Conservation (phyloP, 1,140 invertebrate genomes). For the Lethocerus indicus region DNA sequence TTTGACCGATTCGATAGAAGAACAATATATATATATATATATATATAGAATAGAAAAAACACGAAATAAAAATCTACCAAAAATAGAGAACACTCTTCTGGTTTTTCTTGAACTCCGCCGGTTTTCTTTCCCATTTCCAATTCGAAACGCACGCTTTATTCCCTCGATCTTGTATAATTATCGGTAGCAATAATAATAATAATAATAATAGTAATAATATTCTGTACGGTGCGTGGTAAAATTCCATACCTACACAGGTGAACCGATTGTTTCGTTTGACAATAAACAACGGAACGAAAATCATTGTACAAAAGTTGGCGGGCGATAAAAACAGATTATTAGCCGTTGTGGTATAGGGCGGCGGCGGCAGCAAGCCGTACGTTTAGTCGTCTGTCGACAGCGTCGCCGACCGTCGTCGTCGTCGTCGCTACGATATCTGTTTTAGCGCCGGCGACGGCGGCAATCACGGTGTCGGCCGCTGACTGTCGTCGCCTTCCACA, state of each 20-base stretch:
- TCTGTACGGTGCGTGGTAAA: constrained; percentile 7
- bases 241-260: constrained; percentile 7
- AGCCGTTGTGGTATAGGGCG: neutral
- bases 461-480: too few relatives aligned
- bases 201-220: neutral
- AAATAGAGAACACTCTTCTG: neutral
- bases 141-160: too few relatives aligned
- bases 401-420: neutral
- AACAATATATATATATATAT: too few relatives aligned
- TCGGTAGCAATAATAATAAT: too few relatives aligned
- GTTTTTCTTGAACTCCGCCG: neutral
- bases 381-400: neutral
- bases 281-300: neutral
- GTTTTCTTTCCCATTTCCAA: neutral
- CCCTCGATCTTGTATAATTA: too few relatives aligned
- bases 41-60: too few relatives aligned
- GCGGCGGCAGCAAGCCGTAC: neutral
- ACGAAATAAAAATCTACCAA: neutral
- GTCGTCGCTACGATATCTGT: neutral
- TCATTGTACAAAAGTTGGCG: neutral
- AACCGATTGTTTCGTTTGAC: constrained; percentile 1
- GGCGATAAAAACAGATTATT: neutral
- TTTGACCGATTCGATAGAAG: too few relatives aligned
- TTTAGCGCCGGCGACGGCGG: neutral
- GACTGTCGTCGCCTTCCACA: too few relatives aligned